Evolutionary conservation across 2,888 invertebrate species (phyloP).

Genomic region (Schrankia costaestrigalis): DNA sequence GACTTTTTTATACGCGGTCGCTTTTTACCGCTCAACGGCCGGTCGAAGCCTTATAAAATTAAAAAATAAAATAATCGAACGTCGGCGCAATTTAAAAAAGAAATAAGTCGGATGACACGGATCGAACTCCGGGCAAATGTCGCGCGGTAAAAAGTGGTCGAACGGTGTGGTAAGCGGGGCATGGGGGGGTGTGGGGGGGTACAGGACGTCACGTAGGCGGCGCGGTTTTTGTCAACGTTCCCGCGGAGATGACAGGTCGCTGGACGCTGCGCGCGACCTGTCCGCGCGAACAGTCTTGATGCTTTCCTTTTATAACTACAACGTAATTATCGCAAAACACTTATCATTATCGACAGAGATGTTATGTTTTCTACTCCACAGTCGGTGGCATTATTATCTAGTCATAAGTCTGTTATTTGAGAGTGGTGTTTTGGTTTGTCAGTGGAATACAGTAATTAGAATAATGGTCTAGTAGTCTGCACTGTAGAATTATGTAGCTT

Average conservation of each 20-base stretch:
- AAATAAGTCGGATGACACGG: conserved; percentile 80
- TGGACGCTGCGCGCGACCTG: conserved; percentile 70
- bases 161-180: conserved; percentile 44
- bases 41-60: conserved; percentile 75
- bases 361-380: conserved; percentile 6
- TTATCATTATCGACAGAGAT: conserved; percentile 16
- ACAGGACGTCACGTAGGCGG: conserved; percentile 80
- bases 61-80: conserved; percentile 75
- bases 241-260: conserved; percentile 80
- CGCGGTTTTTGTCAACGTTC: conserved; percentile 80
- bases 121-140: conserved; percentile 81
- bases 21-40: conserved; percentile 73
- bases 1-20: conserved; percentile 74
- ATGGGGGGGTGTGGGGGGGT: conserved; percentile 25
- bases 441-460: conserved; percentile 21
- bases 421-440: conserved; percentile 14
- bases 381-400: conserved; percentile 8
- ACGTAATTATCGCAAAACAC: conserved; percentile 22
- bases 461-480: conserved; percentile 20
- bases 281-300: conserved; percentile 59
- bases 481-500: conserved; percentile 11
- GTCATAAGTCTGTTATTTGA: conserved; percentile 3
- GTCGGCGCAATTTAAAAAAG: conserved; percentile 77
- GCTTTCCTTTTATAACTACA: conserved; percentile 47
- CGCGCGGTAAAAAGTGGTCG: conserved; percentile 80